Base-by-base conservation (phyloP, 2,888 invertebrate species). In the Pollenia amentaria region DNA sequence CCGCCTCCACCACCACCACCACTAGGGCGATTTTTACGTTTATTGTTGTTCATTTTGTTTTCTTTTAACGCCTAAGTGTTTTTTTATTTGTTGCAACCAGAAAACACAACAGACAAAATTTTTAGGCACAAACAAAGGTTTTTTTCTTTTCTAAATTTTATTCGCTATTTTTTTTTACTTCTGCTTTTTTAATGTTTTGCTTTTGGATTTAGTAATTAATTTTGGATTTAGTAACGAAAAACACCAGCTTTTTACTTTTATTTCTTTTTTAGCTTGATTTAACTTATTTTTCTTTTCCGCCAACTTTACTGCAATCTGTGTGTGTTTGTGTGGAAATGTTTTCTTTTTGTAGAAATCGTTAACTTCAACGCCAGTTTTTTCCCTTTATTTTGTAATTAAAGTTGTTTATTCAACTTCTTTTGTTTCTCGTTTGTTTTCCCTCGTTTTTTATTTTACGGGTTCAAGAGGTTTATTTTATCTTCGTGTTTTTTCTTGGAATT, bases 1-100 rank as follows among this genome's bases (percentile, higher is more conserved):
- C 87, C 77, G 14, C 79, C 75, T 10, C 84, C 72, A 40, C 85
- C 80, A 9, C 83, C 79, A 42, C 87, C 84, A 67, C 87, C 95
- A 84, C 96, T 96, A 92, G 96, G 95, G 94, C 97, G 96, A 95
- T 95, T 97, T 95, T 97, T 97, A 94, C 96, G 96, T 94, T 97
- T 97, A 94, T 95, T 97, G 93, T 96, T 97, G 70, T 92, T 91
- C 92, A 88, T 88, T 76, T 48, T 84, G 70, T 46, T 78, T 81
- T 82, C 38, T 29, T 42, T 67, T 67, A 53, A 72, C 46, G 57
- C 51, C 53, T 44, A 79, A 85, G 78, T 48, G 83, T 64, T 79
- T 29, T 29, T 29, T 29, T 29, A 64, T 62, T 75, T 51, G 83
- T 64, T 86, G 86, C 69, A 83, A 86, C 69, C 82, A 77, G 44